Evolutionary conservation across 2,113 vertebrate species (phyloP), one percentile per base, ranked within the genome.

Genomic region (Sterrhoptilus dennistouni): DNA sequence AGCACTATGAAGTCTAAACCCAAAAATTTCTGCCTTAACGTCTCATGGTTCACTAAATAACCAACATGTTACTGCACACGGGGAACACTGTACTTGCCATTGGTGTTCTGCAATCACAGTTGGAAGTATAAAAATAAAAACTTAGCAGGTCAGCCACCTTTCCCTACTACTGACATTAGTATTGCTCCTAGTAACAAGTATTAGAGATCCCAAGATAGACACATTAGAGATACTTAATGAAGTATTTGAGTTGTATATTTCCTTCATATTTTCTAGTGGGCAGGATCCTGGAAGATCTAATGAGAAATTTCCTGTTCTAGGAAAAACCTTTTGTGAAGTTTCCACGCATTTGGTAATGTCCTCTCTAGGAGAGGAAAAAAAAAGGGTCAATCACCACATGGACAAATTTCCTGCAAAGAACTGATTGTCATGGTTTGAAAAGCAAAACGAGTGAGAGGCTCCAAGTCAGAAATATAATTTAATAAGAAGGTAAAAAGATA

Each of bases 61-160:
- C 27, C 12, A 45, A 8, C 16, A 27, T 1, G 0, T 38, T 57
- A 53, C 31, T 52, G 11, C 19, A 61, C 42, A 33, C 0, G 0
- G 35, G 59, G 33, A 86, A 22, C 33, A 36, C 23, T 31, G 38
- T 5, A 25, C 12, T 52, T 44, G 57, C 25, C 57, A 11, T 2
- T 24, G 29, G n/a, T 7, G 45, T 29, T 53, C 28, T 44, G 54
- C 72, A 28, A 18, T 31, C 3, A 0, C 23, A 63, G 8, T 1
- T 36, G n/a, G 22, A 87, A 75, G 31, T 7, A 10, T 16, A 12
- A 47, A 82, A 64, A 49, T 12, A 2, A 1, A 22, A 83, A 6
- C 18, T 60, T 31, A n/a, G n/a, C 13, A 70, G 54, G 19, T 40
- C 28, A 49, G 53, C 4, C 50, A 72, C 54, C 22, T 24, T 25